Base-by-base conservation (phyloP, 2,888 invertebrate genomes). In the Drepana falcataria region DNA sequence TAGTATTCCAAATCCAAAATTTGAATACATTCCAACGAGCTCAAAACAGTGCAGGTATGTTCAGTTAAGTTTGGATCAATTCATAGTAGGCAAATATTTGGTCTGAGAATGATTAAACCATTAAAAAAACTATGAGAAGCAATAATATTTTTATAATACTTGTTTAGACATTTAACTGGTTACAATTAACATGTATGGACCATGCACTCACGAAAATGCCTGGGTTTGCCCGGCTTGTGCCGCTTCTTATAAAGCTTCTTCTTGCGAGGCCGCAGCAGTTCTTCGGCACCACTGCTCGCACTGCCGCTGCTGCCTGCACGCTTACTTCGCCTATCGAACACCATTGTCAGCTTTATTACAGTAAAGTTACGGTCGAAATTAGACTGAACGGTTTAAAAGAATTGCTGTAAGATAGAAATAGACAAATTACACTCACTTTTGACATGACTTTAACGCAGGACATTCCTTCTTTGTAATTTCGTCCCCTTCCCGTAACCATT, bases 181-280 rank as follows among this genome's bases (percentile, higher is more conserved):
- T 33, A 33, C 33, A 51, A 40, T 5, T 40, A 59, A 41, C 56
- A 52, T 52, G 66, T 71, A 65, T 74, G 70, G 76, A 81, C 77
- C 78, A 73, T 81, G 72, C 74, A 89, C 90, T 90, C 81, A 91
- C 90, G 86, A 75, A 88, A 90, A 70, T 88, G 89, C 65, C 89
- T 79, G 57, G 79, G 57, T 69, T 90, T 91, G 71, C 74, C 75
- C 58, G 84, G 89, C 77, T 93, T 94, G 67, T 93, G 94, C 44
- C 94, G 90, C 78, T 94, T 94, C 69, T 94, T 91, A 69, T 94
- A 88, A 6, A 94, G 88, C 73, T 94, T 94, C 68, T 91, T 94
- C 85, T 87, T 93, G 76, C 91, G 93, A 59, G 91, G 91, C 1
- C 91, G 81, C 61, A 90, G 69, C 54, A 89, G 52, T 59, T 91